Conservation (phyloP, 2,113 vertebrate genomes). For the Syngnathoides biaculeatus region DNA sequence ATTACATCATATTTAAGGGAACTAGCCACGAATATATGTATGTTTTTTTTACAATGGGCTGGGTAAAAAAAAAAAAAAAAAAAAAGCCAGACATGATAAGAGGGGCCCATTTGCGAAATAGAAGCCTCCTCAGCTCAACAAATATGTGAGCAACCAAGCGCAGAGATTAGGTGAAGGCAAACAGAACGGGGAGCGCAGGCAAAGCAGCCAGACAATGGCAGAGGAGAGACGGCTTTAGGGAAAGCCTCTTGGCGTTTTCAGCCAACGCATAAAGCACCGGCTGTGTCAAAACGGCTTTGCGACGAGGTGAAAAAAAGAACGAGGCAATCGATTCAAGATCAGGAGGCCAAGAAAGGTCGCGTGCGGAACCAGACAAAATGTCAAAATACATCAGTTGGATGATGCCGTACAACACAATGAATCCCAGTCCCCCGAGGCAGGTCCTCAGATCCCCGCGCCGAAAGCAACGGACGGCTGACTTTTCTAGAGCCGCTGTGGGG, state of each 20-base stretch:
- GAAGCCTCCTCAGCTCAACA: constrained; percentile 20
- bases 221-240: constrained; percentile 7
- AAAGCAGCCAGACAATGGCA: constrained; percentile 9
- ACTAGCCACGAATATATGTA: constrained; percentile 1
- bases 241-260: constrained; percentile 15
- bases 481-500: constrained; percentile 27
- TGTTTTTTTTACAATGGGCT: constrained; percentile 16
- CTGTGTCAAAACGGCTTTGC: constrained; percentile 25
- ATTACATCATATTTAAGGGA: constrained; percentile 25
- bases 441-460: constrained; percentile 30
- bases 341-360: constrained; percentile 37
- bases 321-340: constrained; percentile 53
- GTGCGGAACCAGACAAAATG: constrained; percentile 27
- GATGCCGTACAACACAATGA: constrained; percentile 34
- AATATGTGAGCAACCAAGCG: constrained; percentile 20
- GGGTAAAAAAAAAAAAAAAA: constrained; percentile 40
- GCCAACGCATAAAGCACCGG: constrained; percentile 18
- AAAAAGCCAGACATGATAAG: constrained; percentile 36
- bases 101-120: constrained; percentile 16
- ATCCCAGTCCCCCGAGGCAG: constrained; percentile 12
- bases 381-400: constrained; percentile 51
- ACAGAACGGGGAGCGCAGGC: not conserved
- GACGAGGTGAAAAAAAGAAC: constrained; percentile 40
- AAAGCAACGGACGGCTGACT: constrained; percentile 46
- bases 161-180: constrained; percentile 35